Evolutionary conservation across 2,113 vertebrate species (phyloP).

Genomic region (Redunca redunca): DNA sequence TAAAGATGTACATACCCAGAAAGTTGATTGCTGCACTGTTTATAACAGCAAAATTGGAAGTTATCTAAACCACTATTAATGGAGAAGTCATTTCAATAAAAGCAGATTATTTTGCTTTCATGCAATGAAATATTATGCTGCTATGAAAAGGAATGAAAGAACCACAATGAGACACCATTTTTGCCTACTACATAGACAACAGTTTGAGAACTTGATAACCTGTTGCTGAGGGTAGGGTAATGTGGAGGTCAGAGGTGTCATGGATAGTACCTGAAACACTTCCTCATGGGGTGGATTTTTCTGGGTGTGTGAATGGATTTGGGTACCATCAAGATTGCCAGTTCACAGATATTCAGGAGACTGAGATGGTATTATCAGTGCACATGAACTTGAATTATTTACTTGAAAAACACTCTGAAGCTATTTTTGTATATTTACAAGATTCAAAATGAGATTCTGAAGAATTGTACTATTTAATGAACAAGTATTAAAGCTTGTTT

Average conservation of each 20-base stretch:
- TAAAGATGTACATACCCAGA: not conserved
- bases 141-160: not conserved
- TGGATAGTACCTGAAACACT: not conserved
- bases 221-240: not conserved
- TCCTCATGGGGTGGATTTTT: not conserved
- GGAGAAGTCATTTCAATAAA: not conserved
- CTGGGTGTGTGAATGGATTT: not conserved
- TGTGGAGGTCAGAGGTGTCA: not conserved
- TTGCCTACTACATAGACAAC: not conserved
- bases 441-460: not conserved
- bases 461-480: not conserved
- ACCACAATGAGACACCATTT: not conserved
- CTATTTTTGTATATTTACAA: not conserved
- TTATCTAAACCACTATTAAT: not conserved
- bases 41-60: not conserved
- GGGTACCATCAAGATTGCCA: not conserved
- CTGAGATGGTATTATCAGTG: not conserved
- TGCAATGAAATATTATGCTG: not conserved
- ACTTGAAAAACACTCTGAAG: not conserved
- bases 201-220: not conserved
- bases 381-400: not conserved
- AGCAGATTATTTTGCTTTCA: not conserved
- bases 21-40: not conserved
- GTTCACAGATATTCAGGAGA: not conserved
- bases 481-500: constrained; percentile 9